phyloP scores from a whole-genome alignment of 1,140 invertebrate species.

The Drosophila trapezifrons region DNA sequence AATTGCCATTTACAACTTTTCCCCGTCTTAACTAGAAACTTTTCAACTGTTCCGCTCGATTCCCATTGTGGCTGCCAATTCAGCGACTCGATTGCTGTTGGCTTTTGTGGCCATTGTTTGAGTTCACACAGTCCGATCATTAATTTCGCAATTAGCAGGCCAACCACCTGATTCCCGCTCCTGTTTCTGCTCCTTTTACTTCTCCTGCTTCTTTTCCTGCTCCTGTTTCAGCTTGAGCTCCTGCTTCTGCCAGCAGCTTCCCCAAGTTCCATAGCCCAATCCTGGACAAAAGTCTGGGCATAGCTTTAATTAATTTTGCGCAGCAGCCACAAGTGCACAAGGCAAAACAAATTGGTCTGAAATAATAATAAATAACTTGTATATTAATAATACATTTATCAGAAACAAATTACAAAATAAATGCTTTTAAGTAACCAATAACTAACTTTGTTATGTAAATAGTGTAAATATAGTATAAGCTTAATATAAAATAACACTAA shows the following conservation, averaged over 20 bases:
- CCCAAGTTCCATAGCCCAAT: neutral
- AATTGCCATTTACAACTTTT: constrained; percentile 80
- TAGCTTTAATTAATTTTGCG: constrained; percentile 70
- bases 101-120: constrained; percentile 73
- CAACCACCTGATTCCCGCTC: constrained; percentile 27
- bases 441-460: no score
- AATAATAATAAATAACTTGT: neutral
- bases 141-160: constrained; percentile 76
- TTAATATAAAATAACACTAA: no score
- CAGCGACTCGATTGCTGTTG: constrained; percentile 67
- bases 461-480: no score
- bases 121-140: constrained; percentile 74
- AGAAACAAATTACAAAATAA: no score
- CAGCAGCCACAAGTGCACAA: constrained; percentile 7
- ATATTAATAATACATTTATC: no score
- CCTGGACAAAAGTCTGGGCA: constrained; percentile 10
- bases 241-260: neutral
- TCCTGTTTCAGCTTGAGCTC: no score
- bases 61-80: constrained; percentile 45
- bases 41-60: constrained; percentile 49
- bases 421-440: no score
- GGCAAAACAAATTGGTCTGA: neutral
- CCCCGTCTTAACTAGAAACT: constrained; percentile 68
- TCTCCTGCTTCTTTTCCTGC: neutral
- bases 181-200: neutral